A percentile compares a stretch with the other conserved stretches of the same genome.
phyloP scores from a whole-genome alignment of 2,113 vertebrate species.

The Tupaia chinensis region DNA sequence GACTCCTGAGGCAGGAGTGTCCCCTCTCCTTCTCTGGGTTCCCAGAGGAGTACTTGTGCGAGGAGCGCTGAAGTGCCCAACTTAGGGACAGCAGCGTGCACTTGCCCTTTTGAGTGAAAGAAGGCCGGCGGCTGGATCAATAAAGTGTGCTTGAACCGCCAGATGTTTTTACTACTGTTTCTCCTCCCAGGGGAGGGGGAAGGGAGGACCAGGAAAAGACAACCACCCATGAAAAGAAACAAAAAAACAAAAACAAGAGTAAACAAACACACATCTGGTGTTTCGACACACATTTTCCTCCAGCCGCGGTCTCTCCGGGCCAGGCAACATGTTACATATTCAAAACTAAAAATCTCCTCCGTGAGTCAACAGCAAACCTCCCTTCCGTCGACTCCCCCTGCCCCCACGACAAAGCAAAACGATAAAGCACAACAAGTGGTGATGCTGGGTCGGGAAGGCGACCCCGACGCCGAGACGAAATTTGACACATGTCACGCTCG shows the following conservation, averaged over 20 bases:
- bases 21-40: background rate
- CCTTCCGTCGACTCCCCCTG: background rate
- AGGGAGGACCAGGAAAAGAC: slow-evolving; percentile 28
- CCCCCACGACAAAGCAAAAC: slow-evolving; percentile 19
- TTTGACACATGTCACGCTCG: slow-evolving; percentile 84
- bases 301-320: background rate
- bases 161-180: slow-evolving; percentile 70
- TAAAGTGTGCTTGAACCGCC: slow-evolving; percentile 59
- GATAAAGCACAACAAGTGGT: slow-evolving; percentile 69
- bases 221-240: slow-evolving; percentile 61
- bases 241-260: background rate
- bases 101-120: slow-evolving; percentile 67
- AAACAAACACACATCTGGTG: slow-evolving; percentile 76
- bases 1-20: background rate
- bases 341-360: slow-evolving; percentile 45
- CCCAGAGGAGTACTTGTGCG: slow-evolving; percentile 37
- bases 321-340: background rate
- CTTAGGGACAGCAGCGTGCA: slow-evolving; percentile 40
- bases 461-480: slow-evolving; percentile 61
- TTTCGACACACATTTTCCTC: slow-evolving; percentile 67
- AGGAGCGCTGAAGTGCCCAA: background rate
- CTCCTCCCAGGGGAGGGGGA: background rate
- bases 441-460: background rate
- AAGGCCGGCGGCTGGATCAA: slow-evolving; percentile 74
- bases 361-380: background rate